Conservation (phyloP, 2,797 vertebrate species). For the Acanthiza pusilla region DNA sequence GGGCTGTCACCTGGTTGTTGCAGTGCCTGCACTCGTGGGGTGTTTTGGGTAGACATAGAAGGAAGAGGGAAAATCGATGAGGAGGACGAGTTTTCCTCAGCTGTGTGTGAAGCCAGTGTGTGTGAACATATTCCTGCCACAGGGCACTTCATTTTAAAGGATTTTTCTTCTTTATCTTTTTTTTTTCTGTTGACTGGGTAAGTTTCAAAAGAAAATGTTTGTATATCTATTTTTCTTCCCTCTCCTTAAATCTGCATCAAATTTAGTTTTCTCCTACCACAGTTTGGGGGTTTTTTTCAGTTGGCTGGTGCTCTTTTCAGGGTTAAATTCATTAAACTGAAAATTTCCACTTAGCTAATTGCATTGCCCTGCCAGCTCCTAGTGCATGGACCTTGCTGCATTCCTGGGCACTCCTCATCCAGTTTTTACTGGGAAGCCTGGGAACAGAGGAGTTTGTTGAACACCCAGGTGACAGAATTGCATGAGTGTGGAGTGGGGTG, state of each 20-base stretch:
- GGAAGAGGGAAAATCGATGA: not conserved
- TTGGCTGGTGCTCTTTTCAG: not conserved
- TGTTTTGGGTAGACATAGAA: not conserved
- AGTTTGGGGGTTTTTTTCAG: not conserved
- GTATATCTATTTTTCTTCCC: fast-evolving
- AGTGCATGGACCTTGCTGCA: fast-evolving
- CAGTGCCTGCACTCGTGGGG: fast-evolving
- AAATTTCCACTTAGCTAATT: not conserved
- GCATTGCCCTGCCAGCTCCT: not conserved
- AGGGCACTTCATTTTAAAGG: not conserved
- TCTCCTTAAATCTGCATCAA: not conserved
- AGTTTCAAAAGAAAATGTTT: not conserved
- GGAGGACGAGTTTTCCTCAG: not conserved
- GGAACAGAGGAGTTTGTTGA: not conserved
- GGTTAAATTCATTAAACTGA: not conserved
- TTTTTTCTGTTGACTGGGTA: not conserved
- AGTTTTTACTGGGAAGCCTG: not conserved
- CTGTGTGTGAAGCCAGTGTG: not conserved
- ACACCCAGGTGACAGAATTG: fast-evolving
- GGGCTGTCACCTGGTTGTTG: not conserved
- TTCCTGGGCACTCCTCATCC: not conserved
- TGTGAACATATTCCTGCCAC: not conserved
- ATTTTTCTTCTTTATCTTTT: not conserved
- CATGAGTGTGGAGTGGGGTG: fast-evolving
- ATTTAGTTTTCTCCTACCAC: not conserved